Base-by-base conservation (phyloP, 23 tunicate genomes). In the Trididemnum nubilum region DNA sequence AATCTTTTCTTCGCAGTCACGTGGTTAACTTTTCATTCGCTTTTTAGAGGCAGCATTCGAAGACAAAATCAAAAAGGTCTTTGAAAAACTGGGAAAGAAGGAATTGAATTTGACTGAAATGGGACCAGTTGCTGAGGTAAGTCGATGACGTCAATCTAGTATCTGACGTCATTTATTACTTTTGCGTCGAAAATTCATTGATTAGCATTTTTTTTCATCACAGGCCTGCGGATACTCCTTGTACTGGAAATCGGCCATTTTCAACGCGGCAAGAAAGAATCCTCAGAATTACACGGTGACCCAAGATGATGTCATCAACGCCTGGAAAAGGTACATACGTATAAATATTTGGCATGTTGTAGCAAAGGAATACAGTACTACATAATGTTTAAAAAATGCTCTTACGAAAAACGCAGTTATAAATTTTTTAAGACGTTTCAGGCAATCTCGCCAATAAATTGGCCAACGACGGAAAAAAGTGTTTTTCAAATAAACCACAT, bases 181-280 rank as follows among this genome's bases (percentile, higher is more conserved):
- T n/a, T n/a, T n/a, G n/a, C n/a, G n/a, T n/a, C n/a, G n/a, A n/a
- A n/a, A n/a, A n/a, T n/a, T n/a, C n/a, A n/a, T n/a, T n/a, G n/a
- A n/a, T n/a, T n/a, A n/a, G 4, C 67, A 22, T 61, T 25, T 61
- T 12, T 61, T 5, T 7, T 78, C 36, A 29, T 83, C 64, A 40
- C 78, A 74, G 50, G 87, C 81, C 0, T 83, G 87, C 34, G 87
- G 87, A 31, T 83, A 65, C 32, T 72, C 87, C 0, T 21, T 83
- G 22, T 83, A 83, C 34, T 83, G 87, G 87, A 83, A 74, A 0
- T 57, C 87, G 0, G 24, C 34, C 22, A 29, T 83, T 29, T 83
- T 83, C 33, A 36, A 72, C 22, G 64, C 78, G 51, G 33, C 80
- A 12, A 9, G 38, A 31, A 4, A 21, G n/a, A 34, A 83, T 22